Evolutionary conservation across 1,140 invertebrate species (phyloP), one percentile per base, ranked within the genome.

Genomic region (Penaeus chinensis): DNA sequence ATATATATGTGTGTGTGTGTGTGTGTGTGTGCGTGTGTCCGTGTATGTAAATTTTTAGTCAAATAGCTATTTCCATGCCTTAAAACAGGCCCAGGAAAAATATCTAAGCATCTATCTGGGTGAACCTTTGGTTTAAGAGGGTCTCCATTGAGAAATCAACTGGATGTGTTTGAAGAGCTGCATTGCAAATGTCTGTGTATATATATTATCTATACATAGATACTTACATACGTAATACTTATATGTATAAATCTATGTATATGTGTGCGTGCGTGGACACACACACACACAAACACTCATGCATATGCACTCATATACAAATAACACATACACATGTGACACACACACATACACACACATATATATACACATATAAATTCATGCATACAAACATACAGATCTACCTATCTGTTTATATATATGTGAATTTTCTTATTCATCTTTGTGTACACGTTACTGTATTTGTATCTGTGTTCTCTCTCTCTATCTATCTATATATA

Each of bases 191-290:
- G 22, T n/a, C 24, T 24, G n/a, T 20, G 18, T 71, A 71, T 20
- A n/a, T n/a, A 71, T 71, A n/a, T 71, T 71, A 24, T 19, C 13
- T 20, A 71, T 71, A n/a, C 16, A 71, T 24, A 71, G 3, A 22
- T 71, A 71, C 2, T 20, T 71, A 71, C 16, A 71, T 71, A 71
- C 16, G 0, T n/a, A 71, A 13, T n/a, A 24, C n/a, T n/a, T 3
- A 24, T 71, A 71, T 71, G 32, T 71, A 71, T 71, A 71, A 0
- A 71, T 71, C 11, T 71, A 71, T 71, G 20, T 71, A 71, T 71
- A 71, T 71, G 20, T 71, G 32, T 71, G 32, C 24, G 20, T n/a
- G 32, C 24, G 32, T 24, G 13, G 4, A 69, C 27, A 69, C 27
- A 69, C 19, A 69, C 27, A 8, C 27, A 69, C 27, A 69, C 13